A percentile compares a stretch with the other conserved stretches of the same genome.
phyloP scores from a whole-genome alignment of 2,888 invertebrate species.

The Rapana venosa region DNA sequence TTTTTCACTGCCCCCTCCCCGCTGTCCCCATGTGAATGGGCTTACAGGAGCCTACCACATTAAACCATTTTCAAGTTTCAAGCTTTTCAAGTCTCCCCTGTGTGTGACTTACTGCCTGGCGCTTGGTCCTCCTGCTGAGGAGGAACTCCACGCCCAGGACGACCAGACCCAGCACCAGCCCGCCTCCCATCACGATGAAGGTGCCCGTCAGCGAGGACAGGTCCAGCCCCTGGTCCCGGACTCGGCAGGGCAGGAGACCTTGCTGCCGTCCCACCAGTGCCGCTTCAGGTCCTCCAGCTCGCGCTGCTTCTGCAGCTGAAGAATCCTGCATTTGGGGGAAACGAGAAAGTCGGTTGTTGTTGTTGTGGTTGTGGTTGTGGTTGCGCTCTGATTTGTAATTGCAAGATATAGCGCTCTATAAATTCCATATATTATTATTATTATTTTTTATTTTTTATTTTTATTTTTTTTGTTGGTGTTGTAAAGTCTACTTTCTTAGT shows the following conservation, averaged over 20 bases:
- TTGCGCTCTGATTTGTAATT: too few relatives aligned
- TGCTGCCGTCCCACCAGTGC: constrained; percentile 59
- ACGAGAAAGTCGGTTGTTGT: background rate
- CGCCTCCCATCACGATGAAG: constrained; percentile 60
- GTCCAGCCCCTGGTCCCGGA: constrained; percentile 54
- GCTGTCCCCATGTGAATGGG: too few relatives aligned
- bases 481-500: too few relatives aligned
- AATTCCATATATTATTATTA: too few relatives aligned
- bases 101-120: background rate
- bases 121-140: background rate
- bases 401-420: too few relatives aligned
- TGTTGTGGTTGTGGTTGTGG: too few relatives aligned
- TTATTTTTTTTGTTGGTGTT: too few relatives aligned
- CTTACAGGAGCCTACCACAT: too few relatives aligned
- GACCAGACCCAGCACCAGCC: constrained; percentile 53
- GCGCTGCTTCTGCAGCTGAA: constrained; percentile 60
- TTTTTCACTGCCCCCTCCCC: too few relatives aligned
- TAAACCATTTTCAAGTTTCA: too few relatives aligned
- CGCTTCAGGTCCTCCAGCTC: constrained; percentile 56
- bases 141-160: constrained; percentile 82
- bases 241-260: constrained; percentile 52
- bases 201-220: constrained; percentile 59
- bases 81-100: too few relatives aligned
- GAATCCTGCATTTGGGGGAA: constrained; percentile 56
- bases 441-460: too few relatives aligned